Evolutionary conservation across 1,140 invertebrate species (phyloP).

Genomic region (Lepidostoma basale): DNA sequence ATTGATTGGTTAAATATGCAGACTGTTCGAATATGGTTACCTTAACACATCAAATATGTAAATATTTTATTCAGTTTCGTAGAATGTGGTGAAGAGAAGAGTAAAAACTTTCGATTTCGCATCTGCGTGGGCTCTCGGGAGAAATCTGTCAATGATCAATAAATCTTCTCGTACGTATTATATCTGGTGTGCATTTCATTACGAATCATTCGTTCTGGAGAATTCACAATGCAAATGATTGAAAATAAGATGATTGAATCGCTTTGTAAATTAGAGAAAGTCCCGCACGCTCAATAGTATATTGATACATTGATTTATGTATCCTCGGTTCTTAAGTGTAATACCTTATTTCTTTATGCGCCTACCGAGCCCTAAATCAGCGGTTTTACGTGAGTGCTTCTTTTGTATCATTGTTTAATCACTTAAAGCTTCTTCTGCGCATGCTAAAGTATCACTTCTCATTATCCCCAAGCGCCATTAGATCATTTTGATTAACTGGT

Average conservation of each 20-base stretch:
- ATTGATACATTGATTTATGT: background rate
- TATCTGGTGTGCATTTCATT: constrained; percentile 4
- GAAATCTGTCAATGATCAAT: constrained; percentile 23
- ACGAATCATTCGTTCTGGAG: background rate
- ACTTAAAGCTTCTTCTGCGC: too few species aligned
- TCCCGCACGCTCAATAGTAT: background rate
- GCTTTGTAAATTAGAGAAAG: constrained; percentile 9
- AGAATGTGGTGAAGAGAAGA: constrained; percentile 6
- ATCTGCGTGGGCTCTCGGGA: background rate
- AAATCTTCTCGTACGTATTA: constrained; percentile 13
- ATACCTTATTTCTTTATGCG: too few species aligned
- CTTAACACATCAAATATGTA: constrained; percentile 17
- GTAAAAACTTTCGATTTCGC: constrained; percentile 1
- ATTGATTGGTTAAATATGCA: too few species aligned
- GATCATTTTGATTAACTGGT: too few species aligned
- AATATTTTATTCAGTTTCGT: constrained; percentile 1
- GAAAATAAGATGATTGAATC: background rate
- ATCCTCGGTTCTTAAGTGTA: too few species aligned
- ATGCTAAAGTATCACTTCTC: too few species aligned
- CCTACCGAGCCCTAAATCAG: too few species aligned
- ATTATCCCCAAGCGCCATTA: too few species aligned
- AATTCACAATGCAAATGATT: constrained; percentile 8
- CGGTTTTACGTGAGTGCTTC: too few species aligned
- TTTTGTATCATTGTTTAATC: too few species aligned
- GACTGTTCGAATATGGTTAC: too few species aligned